A percentile compares a stretch with the other conserved stretches of the same genome.
These are phyloP conservation scores for Autographa pulchrina DNA, from an alignment of 2,888 invertebrate species.

Conservation along the genomic window DNA sequence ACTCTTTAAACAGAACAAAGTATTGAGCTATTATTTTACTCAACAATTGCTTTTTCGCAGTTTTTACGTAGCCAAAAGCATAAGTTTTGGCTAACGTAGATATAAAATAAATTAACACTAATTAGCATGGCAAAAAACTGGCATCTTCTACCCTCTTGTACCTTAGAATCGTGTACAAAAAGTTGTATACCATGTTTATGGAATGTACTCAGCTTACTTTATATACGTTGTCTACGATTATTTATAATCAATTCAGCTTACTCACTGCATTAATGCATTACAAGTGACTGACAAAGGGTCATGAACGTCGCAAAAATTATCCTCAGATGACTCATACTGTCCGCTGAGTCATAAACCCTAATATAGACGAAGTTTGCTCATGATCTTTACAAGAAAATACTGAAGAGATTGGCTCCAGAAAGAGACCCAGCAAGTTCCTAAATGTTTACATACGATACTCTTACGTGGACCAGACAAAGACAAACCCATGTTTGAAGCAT, in stretches of 20 bases:
- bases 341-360: conserved; percentile 25
- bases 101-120: too few species aligned
- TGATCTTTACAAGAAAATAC: neutral
- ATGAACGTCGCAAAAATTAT: conserved; percentile 34
- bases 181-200: neutral
- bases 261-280: conserved; percentile 37
- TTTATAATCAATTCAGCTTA: conserved; percentile 35
- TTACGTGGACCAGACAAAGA: too few species aligned
- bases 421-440: too few species aligned
- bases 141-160: neutral
- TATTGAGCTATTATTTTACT: neutral
- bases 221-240: conserved; percentile 3
- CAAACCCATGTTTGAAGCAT: too few species aligned
- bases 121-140: neutral
- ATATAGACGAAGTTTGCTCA: neutral
- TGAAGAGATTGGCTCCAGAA: neutral
- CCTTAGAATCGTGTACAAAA: neutral
- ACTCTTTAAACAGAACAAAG: neutral
- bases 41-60: too few species aligned
- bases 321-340: conserved; percentile 35
- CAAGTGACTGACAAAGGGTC: conserved; percentile 34
- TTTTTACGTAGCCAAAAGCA: too few species aligned
- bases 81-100: too few species aligned
- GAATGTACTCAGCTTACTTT: neutral
- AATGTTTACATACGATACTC: too few species aligned